Percentiles rank a stretch among this genome's conserved stretches.
Evolutionary conservation across 2,797 vertebrate genomes (phyloP).

Genomic region (Spizella passerina): DNA sequence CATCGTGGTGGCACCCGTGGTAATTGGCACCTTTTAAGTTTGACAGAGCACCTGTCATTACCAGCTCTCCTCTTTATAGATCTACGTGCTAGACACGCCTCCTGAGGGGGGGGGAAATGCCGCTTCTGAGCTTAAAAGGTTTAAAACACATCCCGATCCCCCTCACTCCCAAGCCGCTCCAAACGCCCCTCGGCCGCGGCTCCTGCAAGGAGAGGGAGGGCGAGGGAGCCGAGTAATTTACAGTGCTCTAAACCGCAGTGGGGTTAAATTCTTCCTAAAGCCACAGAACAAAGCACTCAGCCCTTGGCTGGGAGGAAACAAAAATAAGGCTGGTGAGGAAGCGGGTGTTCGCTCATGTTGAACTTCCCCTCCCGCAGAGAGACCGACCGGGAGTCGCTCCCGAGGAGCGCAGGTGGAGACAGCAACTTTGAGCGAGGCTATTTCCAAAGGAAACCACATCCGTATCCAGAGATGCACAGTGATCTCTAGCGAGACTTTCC

Average conservation of each 20-base stretch:
- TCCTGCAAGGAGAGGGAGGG: background rate
- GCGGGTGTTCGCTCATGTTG: background rate
- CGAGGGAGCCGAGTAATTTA: background rate
- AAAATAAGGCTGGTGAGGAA: background rate
- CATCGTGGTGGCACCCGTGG: background rate
- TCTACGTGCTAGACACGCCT: slow-evolving; percentile 1
- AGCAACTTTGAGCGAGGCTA: background rate
- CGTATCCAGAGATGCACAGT: background rate
- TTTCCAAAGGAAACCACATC: background rate
- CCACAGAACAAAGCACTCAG: background rate
- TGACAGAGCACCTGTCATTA: slow-evolving; percentile 48
- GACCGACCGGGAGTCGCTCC: background rate
- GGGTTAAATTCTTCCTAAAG: background rate
- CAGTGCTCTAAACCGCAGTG: background rate
- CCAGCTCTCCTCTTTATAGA: background rate
- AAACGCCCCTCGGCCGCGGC: background rate
- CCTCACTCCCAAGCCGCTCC: background rate
- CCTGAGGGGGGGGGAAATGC: background rate
- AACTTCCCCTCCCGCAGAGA: background rate
- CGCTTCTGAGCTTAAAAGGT: slow-evolving; percentile 2
- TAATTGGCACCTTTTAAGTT: slow-evolving; percentile 53
- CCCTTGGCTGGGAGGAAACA: background rate
- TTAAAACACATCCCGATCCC: background rate
- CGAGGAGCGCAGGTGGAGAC: background rate
- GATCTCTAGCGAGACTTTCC: background rate